Percentiles rank a stretch among this genome's conserved stretches.
Conservation (phyloP, 2,113 vertebrate genomes). For the Poeciliopsis prolifica region DNA sequence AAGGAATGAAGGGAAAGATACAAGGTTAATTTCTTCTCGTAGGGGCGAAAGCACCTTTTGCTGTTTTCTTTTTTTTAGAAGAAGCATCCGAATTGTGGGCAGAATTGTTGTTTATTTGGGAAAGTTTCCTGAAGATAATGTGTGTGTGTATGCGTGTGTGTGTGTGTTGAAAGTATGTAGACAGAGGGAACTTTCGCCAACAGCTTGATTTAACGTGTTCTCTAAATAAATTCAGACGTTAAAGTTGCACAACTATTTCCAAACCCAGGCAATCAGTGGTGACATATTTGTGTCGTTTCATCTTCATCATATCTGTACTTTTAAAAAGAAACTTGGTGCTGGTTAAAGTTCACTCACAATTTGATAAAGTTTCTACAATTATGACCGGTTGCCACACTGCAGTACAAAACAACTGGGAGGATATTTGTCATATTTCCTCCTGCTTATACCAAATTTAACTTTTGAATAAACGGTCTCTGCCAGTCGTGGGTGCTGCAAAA, state of each 20-base stretch:
- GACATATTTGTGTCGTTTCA: background rate
- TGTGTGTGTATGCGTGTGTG: constrained; percentile 4
- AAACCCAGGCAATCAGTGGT: background rate
- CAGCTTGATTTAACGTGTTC: constrained; percentile 32
- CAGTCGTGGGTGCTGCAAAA: too few species aligned
- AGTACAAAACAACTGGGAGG: constrained; percentile 10
- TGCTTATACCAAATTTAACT: too few species aligned
- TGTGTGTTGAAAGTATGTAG: background rate
- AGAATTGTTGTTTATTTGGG: background rate
- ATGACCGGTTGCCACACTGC: constrained; percentile 22
- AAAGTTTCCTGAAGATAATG: constrained; percentile 19
- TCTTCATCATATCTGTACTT: background rate
- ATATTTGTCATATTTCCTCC: too few species aligned
- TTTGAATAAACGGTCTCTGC: too few species aligned
- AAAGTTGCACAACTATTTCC: background rate
- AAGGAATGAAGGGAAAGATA: constrained; percentile 19
- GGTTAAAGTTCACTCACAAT: constrained; percentile 26
- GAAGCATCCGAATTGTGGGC: constrained; percentile 35
- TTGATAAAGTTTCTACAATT: background rate
- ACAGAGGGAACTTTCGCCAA: constrained; percentile 40
- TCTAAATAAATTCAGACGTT: background rate
- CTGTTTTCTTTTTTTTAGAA: constrained; percentile 30
- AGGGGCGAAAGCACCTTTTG: constrained; percentile 19
- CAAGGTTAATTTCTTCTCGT: constrained; percentile 26
- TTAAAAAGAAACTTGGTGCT: constrained; percentile 28